Conservation (phyloP, 2,797 vertebrate genomes). For the Hypotaenidia okinawae region DNA sequence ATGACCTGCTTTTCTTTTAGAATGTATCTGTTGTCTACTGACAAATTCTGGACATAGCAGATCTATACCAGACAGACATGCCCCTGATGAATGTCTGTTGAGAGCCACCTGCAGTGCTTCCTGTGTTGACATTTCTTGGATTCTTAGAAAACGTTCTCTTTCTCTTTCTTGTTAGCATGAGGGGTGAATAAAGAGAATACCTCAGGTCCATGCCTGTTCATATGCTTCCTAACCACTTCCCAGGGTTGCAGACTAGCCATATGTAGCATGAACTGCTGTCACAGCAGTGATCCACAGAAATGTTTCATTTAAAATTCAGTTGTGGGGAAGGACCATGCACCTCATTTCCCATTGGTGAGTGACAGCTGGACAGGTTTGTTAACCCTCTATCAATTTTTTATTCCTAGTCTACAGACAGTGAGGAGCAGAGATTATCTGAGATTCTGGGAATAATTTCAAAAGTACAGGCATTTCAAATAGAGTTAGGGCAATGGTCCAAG, state of each 20-base stretch:
- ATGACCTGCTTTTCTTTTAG: not conserved
- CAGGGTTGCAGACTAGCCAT: not conserved
- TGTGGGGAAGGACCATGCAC: not conserved
- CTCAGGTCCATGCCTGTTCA: accelerated
- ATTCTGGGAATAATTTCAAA: not conserved
- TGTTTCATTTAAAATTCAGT: not conserved
- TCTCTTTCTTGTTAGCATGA: not conserved
- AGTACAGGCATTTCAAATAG: not conserved
- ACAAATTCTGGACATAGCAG: not conserved
- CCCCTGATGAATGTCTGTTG: not conserved
- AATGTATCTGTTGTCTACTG: not conserved
- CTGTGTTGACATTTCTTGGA: not conserved
- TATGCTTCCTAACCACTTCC: not conserved
- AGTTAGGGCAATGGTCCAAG: not conserved
- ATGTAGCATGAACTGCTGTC: not conserved
- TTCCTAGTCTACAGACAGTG: not conserved
- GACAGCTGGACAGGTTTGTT: not conserved
- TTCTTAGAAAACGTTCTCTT: not conserved
- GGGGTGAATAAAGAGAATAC: not conserved
- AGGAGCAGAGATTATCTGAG: not conserved
- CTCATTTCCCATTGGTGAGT: accelerated
- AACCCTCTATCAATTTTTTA: not conserved
- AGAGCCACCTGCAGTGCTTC: not conserved
- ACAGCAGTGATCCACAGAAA: not conserved
- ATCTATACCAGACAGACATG: not conserved